Percentiles rank a stretch among this genome's conserved stretches.
These are phyloP conservation scores for Blennius ocellaris DNA, from an alignment of 2,113 vertebrate species.

Conservation along the genomic window DNA sequence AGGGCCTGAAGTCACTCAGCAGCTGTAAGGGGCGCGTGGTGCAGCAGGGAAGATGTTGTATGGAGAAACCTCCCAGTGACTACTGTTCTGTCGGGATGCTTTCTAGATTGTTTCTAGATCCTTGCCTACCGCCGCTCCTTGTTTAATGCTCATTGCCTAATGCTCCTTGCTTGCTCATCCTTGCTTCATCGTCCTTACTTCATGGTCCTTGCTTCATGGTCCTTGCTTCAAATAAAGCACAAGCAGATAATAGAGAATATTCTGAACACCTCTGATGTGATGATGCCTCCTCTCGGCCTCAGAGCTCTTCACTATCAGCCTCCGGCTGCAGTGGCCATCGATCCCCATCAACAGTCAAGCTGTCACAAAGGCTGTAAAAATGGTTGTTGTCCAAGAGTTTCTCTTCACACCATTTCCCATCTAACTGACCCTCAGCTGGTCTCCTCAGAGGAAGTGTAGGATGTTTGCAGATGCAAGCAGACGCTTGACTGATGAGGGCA, in stretches of 20 bases:
- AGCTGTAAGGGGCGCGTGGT: slow-evolving; percentile 26
- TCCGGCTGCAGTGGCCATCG: slow-evolving; percentile 43
- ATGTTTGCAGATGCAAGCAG: slow-evolving; percentile 66
- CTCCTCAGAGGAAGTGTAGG: slow-evolving; percentile 53
- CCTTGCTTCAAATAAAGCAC: no score
- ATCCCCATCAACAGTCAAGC: slow-evolving; percentile 61
- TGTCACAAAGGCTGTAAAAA: slow-evolving; percentile 58
- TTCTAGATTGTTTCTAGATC: no score
- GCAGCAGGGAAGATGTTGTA: slow-evolving; percentile 2
- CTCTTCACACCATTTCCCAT: slow-evolving; percentile 61
- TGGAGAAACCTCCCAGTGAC: slow-evolving; percentile 33
- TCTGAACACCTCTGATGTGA: slow-evolving; percentile 56
- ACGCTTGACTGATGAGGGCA: slow-evolving; percentile 70
- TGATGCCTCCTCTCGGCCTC: slow-evolving; percentile 69
- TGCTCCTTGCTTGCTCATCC: slow-evolving; percentile 9
- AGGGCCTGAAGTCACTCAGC: background rate
- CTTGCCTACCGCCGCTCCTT: no score
- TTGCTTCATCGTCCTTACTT: background rate
- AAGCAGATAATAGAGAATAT: slow-evolving; percentile 74
- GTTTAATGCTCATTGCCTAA: no score
- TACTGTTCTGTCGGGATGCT: background rate
- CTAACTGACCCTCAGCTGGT: slow-evolving; percentile 50
- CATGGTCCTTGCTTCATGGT: slow-evolving; percentile 6
- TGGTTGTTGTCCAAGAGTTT: slow-evolving; percentile 37
- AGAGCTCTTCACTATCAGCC: slow-evolving; percentile 62